A percentile compares a stretch with the other conserved stretches of the same genome.
These are phyloP conservation scores for Yponomeuta sedellus DNA, from an alignment of 2,888 invertebrate species.

Conservation along the genomic window DNA sequence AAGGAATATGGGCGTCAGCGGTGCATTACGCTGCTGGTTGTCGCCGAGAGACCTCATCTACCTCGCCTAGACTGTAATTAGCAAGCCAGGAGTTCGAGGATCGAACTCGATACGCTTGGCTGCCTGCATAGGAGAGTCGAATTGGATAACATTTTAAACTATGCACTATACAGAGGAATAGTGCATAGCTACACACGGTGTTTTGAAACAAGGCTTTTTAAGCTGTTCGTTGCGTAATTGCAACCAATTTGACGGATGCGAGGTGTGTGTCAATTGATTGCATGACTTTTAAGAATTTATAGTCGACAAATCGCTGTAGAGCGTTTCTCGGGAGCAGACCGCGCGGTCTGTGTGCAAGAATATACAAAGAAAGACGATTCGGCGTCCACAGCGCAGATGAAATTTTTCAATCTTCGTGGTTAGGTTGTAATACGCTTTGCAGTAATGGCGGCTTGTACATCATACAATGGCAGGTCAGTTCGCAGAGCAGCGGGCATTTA, in stretches of 20 bases:
- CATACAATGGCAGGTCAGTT: background rate
- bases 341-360: too few species aligned
- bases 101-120: background rate
- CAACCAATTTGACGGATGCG: too few species aligned
- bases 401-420: too few species aligned
- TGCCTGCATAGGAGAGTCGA: background rate
- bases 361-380: too few species aligned
- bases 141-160: background rate
- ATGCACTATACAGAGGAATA: too few species aligned
- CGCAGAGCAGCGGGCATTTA: background rate
- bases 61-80: background rate
- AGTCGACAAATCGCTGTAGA: too few species aligned
- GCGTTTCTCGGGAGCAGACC: too few species aligned
- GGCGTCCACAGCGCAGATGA: too few species aligned
- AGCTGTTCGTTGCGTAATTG: too few species aligned
- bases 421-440: background rate
- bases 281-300: too few species aligned
- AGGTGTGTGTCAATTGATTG: too few species aligned
- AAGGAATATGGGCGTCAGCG: background rate
- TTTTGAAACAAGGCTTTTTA: too few species aligned
- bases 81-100: background rate
- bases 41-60: background rate
- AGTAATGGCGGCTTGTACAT: background rate
- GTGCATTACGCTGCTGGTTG: background rate
- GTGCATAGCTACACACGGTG: background rate